Percentiles rank a stretch among this genome's conserved stretches.
Evolutionary conservation across 2,113 vertebrate species (phyloP).

Genomic region (Lampris incognitus): DNA sequence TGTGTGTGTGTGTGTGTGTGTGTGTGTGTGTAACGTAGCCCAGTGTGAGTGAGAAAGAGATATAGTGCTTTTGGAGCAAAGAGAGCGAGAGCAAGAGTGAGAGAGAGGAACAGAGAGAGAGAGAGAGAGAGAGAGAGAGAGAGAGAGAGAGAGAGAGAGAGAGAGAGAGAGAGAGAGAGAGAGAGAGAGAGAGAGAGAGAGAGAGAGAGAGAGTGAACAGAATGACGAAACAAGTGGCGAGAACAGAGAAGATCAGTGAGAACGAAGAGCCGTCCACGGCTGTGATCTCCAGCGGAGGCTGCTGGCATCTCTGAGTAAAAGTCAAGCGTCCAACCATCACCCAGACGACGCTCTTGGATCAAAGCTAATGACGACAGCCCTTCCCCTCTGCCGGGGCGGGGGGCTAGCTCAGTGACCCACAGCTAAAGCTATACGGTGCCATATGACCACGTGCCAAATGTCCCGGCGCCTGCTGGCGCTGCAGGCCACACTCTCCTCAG

Average conservation of each 20-base stretch:
- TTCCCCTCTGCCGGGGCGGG: slow-evolving; percentile 43
- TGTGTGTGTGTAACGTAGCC: background rate
- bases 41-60: background rate
- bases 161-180: background rate
- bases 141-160: too few relatives aligned
- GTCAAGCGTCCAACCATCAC: slow-evolving; percentile 22
- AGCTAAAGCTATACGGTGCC: slow-evolving; percentile 26
- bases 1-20: background rate
- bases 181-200: background rate
- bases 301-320: slow-evolving; percentile 10
- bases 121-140: too few relatives aligned
- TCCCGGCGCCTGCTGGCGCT: slow-evolving; percentile 36
- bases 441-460: slow-evolving; percentile 47
- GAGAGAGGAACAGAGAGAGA: too few relatives aligned
- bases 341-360: slow-evolving; percentile 29
- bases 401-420: slow-evolving; percentile 50
- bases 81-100: too few relatives aligned
- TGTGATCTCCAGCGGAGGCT: slow-evolving; percentile 35
- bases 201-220: background rate
- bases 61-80: background rate
- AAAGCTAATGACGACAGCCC: slow-evolving; percentile 49
- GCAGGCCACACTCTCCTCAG: slow-evolving; percentile 11
- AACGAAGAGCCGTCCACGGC: background rate
- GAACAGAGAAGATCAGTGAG: background rate
- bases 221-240: slow-evolving; percentile 3